These are phyloP conservation scores for Phortica variegata DNA, from an alignment of 1,140 invertebrate genomes.

Conservation along the genomic window DNA sequence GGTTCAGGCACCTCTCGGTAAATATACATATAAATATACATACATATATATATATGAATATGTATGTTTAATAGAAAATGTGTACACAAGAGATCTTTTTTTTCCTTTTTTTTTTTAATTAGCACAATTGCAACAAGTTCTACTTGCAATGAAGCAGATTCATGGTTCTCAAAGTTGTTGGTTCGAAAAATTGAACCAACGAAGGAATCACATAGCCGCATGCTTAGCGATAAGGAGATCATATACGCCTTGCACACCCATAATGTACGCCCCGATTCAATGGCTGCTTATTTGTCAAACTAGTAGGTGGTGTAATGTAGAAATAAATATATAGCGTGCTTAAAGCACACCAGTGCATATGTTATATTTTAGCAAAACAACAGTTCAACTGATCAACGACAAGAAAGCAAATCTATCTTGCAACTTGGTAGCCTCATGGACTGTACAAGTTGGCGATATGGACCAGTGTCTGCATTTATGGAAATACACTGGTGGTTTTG, in stretches of 20 bases:
- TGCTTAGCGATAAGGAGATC: conserved; percentile 91
- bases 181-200: conserved; percentile 90
- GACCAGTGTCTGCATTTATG: conserved; percentile 96
- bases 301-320: conserved; percentile 72
- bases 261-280: conserved; percentile 85
- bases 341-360: neutral
- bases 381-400: conserved; percentile 75
- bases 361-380: conserved; percentile 69
- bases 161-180: conserved; percentile 86
- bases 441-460: conserved; percentile 93
- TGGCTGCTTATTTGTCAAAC: conserved; percentile 82
- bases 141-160: conserved; percentile 60
- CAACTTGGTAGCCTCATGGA: conserved; percentile 82
- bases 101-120: neutral
- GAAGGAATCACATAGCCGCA: conserved; percentile 92
- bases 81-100: neutral
- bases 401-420: conserved; percentile 70
- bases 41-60: neutral
- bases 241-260: conserved; percentile 94
- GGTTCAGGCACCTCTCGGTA: conserved; percentile 25
- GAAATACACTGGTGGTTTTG: conserved; percentile 90
- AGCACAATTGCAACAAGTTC: conserved; percentile 36
- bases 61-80: neutral
- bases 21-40: conserved; percentile 2
- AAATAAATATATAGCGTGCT: neutral